Evolutionary conservation across 2,797 vertebrate species (phyloP), one percentile per base, ranked within the genome.

Genomic region (Clarias laeviceps): DNA sequence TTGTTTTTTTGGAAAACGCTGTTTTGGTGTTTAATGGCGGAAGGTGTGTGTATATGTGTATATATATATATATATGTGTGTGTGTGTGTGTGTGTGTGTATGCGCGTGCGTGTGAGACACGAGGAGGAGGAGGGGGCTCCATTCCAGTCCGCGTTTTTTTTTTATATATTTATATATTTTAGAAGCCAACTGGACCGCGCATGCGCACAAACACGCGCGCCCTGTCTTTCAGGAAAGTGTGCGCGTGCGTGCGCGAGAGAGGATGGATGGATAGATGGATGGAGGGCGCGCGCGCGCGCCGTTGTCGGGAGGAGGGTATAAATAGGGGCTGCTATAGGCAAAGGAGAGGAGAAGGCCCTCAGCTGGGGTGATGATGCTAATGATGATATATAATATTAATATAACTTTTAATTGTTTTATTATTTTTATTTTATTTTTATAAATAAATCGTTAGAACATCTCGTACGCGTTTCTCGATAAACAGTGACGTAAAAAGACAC

Each of bases 41-140:
- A 93, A 93, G 92, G 94, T 93, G 94, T 93, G 94, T 92, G 87
- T 93, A 93, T 92, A 92, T 92, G 91, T 78, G 14, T 15, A 45
- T 34, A 0, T 34, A 0, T 37, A 6, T 20, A 5, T 37, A 7
- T 69, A 0, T 70, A 12, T n/a, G 11, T 73, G 4, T 73, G 18
- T 76, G 8, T 77, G 20, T 77, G 11, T 73, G 4, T 73, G 18
- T 76, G 8, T 77, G 20, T 77, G 11, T 56, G n/a, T 29, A 7
- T 9, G 12, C 9, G 50, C 29, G 72, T 7, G 45, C 12, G 24
- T 9, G 72, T 4, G 92, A 91, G 89, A 91, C 89, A 92, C 69
- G 84, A 82, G 89, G 90, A 83, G 91, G 84, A 89, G 91, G 88
- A 86, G 87, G 62, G 81, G 50, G 72, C 45, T 56, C n/a, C 45